phyloP scores from a whole-genome alignment of 2,888 invertebrate genomes.

The Drosophila paramelanica region DNA sequence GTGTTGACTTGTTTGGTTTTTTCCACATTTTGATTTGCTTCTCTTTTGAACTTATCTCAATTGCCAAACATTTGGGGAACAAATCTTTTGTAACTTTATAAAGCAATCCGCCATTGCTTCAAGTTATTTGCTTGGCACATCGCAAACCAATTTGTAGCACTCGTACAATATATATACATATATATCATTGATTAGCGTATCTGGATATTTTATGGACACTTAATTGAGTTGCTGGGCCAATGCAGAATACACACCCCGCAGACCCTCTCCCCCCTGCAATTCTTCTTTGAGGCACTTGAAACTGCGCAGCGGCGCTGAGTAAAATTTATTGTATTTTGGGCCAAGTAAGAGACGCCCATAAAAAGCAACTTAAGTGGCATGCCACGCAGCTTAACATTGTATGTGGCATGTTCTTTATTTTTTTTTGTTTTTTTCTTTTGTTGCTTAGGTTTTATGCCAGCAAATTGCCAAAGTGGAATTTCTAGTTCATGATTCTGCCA shows the following conservation, averaged over 20 bases:
- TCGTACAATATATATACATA: conserved; percentile 26
- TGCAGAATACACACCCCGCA: conserved; percentile 8
- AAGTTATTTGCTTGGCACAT: conserved; percentile 40
- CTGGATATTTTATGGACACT: conserved; percentile 77
- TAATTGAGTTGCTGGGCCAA: conserved; percentile 71
- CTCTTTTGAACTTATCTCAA: conserved; percentile 16
- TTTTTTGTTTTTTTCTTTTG: not conserved
- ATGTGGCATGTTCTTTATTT: conserved; percentile 24
- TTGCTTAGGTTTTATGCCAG: conserved; percentile 25
- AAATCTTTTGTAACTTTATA: conserved; percentile 51
- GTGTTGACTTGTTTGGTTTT: not conserved
- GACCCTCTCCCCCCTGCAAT: conserved; percentile 2
- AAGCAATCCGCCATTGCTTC: conserved; percentile 24
- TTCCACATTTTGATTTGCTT: not conserved
- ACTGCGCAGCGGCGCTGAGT: conserved; percentile 69
- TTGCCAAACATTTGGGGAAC: conserved; percentile 27
- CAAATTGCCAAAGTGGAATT: conserved; percentile 67
- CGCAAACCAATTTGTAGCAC: conserved; percentile 31
- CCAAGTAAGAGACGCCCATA: conserved; percentile 67
- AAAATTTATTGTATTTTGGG: conserved; percentile 76
- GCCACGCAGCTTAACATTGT: conserved; percentile 62
- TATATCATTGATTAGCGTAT: conserved; percentile 77
- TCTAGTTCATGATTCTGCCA: conserved; percentile 66
- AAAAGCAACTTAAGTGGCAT: conserved; percentile 72
- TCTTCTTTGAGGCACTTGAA: conserved; percentile 26